Evolutionary conservation across 2,113 vertebrate species (phyloP).

Genomic region (Eira barbara): DNA sequence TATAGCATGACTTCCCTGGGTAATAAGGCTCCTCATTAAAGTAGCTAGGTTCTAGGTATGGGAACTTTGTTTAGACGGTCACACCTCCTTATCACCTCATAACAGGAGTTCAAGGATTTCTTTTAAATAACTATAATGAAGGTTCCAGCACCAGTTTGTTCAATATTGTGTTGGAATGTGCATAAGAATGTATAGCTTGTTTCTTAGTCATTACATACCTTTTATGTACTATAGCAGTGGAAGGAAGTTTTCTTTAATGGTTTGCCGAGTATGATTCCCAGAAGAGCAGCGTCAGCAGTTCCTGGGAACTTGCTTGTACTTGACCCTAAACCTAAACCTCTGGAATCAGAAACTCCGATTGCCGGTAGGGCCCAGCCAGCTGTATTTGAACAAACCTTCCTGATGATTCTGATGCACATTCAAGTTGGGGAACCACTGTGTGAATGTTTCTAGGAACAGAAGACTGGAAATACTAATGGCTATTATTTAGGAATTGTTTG

Average conservation of each 20-base stretch:
- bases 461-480: background rate
- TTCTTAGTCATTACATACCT: background rate
- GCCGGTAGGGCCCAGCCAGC: background rate
- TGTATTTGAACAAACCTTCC: background rate
- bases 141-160: background rate
- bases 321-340: background rate
- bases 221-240: background rate
- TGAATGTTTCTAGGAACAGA: background rate
- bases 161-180: background rate
- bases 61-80: background rate
- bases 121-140: background rate
- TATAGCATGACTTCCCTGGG: background rate
- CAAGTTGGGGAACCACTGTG: background rate
- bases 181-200: background rate
- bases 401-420: background rate
- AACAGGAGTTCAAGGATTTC: background rate
- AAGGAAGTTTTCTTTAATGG: background rate
- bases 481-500: background rate
- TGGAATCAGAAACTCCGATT: background rate
- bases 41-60: background rate
- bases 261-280: background rate
- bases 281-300: background rate
- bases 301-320: background rate
- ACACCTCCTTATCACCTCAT: background rate
- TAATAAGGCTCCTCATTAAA: background rate